A percentile compares a stretch with the other conserved stretches of the same genome.
Conservation (phyloP, 2,888 invertebrate genomes). For the Amblyteles armatorius region DNA sequence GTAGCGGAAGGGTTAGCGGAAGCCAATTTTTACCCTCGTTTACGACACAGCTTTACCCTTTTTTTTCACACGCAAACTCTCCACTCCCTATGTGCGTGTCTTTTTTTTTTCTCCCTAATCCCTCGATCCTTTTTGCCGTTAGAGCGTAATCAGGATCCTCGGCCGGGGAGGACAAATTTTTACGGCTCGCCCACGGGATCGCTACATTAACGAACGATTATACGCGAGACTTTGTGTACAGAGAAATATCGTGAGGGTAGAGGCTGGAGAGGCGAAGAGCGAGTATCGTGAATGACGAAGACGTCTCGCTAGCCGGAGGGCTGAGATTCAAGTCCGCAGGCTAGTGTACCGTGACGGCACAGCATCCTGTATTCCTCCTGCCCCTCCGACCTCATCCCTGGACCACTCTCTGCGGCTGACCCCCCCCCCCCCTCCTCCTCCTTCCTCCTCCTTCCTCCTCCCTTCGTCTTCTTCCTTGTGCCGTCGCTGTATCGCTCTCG, state of each 20-base stretch:
- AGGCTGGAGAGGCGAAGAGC: neutral
- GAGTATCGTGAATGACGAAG: conserved; percentile 62
- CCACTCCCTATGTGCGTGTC: conserved; percentile 14
- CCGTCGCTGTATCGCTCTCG: conserved; percentile 43
- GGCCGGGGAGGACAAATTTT: neutral
- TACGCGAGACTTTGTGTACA: conserved; percentile 3
- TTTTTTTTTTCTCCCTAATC: conserved; percentile 29
- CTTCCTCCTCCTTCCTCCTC: conserved; percentile 1
- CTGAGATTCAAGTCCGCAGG: conserved; percentile 72
- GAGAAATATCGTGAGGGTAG: conserved; percentile 36
- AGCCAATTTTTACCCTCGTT: conserved; percentile 69
- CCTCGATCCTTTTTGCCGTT: conserved; percentile 51
- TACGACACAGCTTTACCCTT: conserved; percentile 54
- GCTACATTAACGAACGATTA: conserved; percentile 56
- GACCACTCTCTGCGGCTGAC: conserved; percentile 68
- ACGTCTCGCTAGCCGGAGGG: conserved; percentile 66
- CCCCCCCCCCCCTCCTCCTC: neutral
- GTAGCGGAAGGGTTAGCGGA: conserved; percentile 75
- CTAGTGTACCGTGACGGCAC: conserved; percentile 79
- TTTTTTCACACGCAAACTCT: conserved; percentile 40
- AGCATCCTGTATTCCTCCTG: conserved; percentile 80
- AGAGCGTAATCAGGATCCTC: conserved; percentile 25
- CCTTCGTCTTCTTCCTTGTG: conserved; percentile 7
- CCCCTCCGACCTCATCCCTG: conserved; percentile 74
- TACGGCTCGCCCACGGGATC: neutral